phyloP scores from a whole-genome alignment of 23 tunicate genomes.

The Oikopleura albicans region DNA sequence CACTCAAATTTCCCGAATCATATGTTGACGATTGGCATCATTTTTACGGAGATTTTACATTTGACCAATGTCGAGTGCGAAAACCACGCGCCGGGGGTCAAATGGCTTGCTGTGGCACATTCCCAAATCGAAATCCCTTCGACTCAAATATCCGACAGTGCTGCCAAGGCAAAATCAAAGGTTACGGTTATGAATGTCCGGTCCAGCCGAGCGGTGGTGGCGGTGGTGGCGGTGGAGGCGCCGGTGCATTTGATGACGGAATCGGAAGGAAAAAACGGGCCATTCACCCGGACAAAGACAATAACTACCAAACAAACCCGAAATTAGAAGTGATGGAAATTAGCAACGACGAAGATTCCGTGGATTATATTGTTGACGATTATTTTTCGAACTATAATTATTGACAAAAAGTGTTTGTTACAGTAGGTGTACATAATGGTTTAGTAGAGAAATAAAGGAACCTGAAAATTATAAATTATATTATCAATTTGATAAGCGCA shows the following conservation, averaged over 20 bases:
- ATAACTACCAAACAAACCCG: background rate
- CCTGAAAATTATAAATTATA: too few species aligned
- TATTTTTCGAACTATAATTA: background rate
- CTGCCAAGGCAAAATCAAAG: constrained; percentile 8
- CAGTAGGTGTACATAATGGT: too few species aligned
- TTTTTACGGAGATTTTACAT: background rate
- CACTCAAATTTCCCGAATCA: too few species aligned
- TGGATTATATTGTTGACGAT: background rate
- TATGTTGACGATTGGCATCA: too few species aligned
- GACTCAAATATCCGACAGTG: background rate
- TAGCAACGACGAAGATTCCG: background rate
- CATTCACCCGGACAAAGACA: background rate
- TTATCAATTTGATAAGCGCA: too few species aligned
- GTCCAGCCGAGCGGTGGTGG: too few species aligned
- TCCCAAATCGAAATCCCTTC: background rate
- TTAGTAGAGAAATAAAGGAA: too few species aligned
- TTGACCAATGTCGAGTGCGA: background rate
- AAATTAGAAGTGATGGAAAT: background rate
- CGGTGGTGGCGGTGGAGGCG: background rate
- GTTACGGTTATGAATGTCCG: background rate
- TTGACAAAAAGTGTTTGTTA: too few species aligned
- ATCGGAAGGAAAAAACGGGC: background rate
- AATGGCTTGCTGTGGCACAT: background rate
- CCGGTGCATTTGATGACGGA: background rate
- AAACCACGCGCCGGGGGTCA: background rate